Conservation (phyloP, 1,140 invertebrate genomes). For the Apis florea region DNA sequence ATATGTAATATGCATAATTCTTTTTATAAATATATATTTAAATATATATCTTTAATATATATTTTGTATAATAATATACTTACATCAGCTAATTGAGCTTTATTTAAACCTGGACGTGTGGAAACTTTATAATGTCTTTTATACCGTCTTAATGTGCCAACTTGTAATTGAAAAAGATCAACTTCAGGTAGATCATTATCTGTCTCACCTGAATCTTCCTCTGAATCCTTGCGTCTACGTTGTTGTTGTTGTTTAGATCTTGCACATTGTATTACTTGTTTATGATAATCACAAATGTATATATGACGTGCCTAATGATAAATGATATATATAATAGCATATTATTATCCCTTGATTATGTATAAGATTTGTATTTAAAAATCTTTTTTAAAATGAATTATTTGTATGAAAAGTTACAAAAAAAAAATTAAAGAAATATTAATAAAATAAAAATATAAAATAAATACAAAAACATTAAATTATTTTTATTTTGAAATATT, state of each 20-base stretch:
- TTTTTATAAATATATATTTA: too few species aligned
- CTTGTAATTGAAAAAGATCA: slow-evolving; percentile 95
- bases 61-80: slow-evolving; percentile 76
- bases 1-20: too few species aligned
- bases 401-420: background rate
- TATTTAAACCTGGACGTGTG: slow-evolving; percentile 94
- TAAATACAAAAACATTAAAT: background rate
- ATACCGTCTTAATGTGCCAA: slow-evolving; percentile 95
- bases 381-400: background rate
- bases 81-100: slow-evolving; percentile 97
- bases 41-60: background rate
- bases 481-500: background rate
- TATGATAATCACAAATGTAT: slow-evolving; percentile 98
- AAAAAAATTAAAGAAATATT: background rate
- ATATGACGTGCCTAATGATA: slow-evolving; percentile 91
- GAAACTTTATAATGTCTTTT: slow-evolving; percentile 96
- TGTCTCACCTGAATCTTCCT: slow-evolving; percentile 94
- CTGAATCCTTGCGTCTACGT: slow-evolving; percentile 93
- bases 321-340: background rate
- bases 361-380: background rate
- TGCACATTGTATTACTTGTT: slow-evolving; percentile 96
- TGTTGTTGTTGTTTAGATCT: slow-evolving; percentile 86
- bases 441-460: background rate
- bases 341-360: background rate
- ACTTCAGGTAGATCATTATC: slow-evolving; percentile 95